These are phyloP conservation scores for Temnothorax longispinosus DNA, from an alignment of 1,140 invertebrate species.

Conservation along the genomic window DNA sequence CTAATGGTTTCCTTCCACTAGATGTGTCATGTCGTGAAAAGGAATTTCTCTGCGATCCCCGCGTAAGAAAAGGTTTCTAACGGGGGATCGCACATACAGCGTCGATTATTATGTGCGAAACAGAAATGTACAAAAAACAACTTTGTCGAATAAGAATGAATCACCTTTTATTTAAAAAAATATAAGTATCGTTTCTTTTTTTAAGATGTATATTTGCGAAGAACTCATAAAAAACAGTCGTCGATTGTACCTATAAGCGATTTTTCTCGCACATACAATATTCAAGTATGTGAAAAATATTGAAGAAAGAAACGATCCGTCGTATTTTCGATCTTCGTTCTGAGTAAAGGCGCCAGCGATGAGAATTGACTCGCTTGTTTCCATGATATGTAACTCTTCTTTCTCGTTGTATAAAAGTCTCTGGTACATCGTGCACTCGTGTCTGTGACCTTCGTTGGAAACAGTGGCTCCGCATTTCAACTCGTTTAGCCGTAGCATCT, in stretches of 20 bases:
- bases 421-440: background rate
- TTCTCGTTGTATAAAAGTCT: background rate
- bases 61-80: background rate
- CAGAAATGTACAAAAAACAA: background rate
- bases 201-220: background rate
- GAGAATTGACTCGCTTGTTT: constrained; percentile 50
- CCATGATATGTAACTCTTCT: background rate
- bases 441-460: constrained; percentile 34
- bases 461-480: background rate
- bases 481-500: constrained; percentile 15
- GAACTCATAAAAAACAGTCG: background rate
- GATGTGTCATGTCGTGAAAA: background rate
- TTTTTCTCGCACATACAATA: background rate
- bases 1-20: constrained; percentile 10
- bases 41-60: background rate
- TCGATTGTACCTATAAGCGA: background rate
- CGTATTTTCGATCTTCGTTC: background rate
- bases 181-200: background rate
- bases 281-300: background rate
- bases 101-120: background rate
- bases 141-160: background rate
- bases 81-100: background rate
- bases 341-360: background rate
- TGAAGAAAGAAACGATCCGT: background rate
- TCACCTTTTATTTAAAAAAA: background rate